Evolutionary conservation across 2,888 invertebrate species (phyloP).

Genomic region (Spialia ferax): DNA sequence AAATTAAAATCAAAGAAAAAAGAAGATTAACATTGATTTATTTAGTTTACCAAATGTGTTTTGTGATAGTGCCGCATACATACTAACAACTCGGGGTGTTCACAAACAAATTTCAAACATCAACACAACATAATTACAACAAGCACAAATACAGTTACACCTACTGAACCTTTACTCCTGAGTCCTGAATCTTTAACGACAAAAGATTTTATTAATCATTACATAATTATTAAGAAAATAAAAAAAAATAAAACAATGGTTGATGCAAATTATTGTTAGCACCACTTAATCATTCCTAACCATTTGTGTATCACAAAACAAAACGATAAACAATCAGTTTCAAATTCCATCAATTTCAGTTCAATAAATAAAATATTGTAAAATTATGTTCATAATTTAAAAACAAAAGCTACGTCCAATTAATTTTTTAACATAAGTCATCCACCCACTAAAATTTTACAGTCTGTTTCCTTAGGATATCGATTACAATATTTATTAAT

Average conservation of each 20-base stretch:
- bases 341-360: slow-evolving; percentile 43
- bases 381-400: slow-evolving; percentile 45
- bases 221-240: too few species aligned
- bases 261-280: slow-evolving; percentile 44
- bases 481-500: slow-evolving; percentile 40
- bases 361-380: slow-evolving; percentile 51
- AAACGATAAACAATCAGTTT: slow-evolving; percentile 44
- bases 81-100: slow-evolving; percentile 75
- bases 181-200: slow-evolving; percentile 1
- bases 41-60: slow-evolving; percentile 81
- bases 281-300: slow-evolving; percentile 47
- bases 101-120: slow-evolving; percentile 68
- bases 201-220: slow-evolving; percentile 4
- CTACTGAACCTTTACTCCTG: slow-evolving; percentile 10
- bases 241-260: slow-evolving; percentile 22
- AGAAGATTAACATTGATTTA: slow-evolving; percentile 82
- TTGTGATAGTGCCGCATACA: slow-evolving; percentile 78
- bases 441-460: slow-evolving; percentile 16
- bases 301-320: slow-evolving; percentile 48
- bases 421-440: slow-evolving; percentile 25
- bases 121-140: slow-evolving; percentile 65
- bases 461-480: slow-evolving; percentile 27
- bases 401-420: slow-evolving; percentile 39
- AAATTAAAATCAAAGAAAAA: slow-evolving; percentile 43
- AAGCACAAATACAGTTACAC: slow-evolving; percentile 56